phyloP scores from a whole-genome alignment of 2,888 invertebrate genomes.

The Hirudinaria manillensis region DNA sequence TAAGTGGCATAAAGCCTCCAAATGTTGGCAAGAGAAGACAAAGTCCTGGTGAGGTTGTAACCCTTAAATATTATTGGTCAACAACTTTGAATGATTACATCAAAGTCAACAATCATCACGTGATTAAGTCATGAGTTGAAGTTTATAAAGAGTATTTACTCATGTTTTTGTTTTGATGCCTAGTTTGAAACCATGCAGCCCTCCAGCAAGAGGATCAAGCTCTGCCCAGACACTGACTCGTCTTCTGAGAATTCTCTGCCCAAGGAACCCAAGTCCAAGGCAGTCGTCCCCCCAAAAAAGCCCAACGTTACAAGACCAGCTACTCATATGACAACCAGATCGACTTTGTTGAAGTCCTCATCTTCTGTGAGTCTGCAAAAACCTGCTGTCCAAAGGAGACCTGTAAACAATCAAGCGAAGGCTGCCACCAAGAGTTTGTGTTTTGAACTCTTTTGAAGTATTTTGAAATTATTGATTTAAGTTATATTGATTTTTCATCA shows the following conservation, averaged over 20 bases:
- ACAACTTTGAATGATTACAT: background rate
- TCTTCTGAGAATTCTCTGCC: too few relatives aligned
- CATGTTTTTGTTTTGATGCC: background rate
- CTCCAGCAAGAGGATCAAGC: constrained; percentile 3
- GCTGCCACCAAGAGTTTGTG: too few relatives aligned
- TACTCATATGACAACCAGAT: background rate
- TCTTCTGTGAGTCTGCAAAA: background rate
- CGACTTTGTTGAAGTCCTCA: background rate
- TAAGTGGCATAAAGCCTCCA: constrained; percentile 2
- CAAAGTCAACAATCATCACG: background rate
- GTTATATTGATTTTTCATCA: too few relatives aligned
- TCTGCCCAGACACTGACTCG: background rate
- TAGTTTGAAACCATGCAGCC: constrained; percentile 8
- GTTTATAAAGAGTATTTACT: too few relatives aligned
- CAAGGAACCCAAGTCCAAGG: too few relatives aligned
- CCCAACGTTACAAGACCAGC: too few relatives aligned
- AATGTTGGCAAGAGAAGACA: background rate
- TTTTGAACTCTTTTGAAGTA: too few relatives aligned
- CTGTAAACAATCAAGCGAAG: too few relatives aligned
- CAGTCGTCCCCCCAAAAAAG: too few relatives aligned
- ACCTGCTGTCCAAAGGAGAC: background rate
- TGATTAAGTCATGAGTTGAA: too few relatives aligned
- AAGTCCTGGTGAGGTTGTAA: constrained; percentile 8
- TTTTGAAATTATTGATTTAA: too few relatives aligned
- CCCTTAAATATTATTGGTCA: background rate